Conservation (phyloP, 2,113 vertebrate species). For the Callorhinus ursinus region DNA sequence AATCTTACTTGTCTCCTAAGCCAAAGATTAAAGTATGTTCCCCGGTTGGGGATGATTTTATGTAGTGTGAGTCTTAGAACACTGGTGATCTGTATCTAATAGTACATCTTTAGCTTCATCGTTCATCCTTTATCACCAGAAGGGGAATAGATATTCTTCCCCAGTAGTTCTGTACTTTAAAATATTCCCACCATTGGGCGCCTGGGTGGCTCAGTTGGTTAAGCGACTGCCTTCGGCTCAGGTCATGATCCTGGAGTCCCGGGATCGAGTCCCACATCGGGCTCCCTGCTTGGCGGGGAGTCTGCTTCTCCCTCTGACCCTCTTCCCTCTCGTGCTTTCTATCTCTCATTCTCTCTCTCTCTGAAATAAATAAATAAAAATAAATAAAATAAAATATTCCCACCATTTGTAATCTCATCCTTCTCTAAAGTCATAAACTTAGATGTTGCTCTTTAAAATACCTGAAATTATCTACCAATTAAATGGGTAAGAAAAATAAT, state of each 20-base stretch:
- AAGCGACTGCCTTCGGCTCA: no score
- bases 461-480: not conserved
- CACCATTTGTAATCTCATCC: not conserved
- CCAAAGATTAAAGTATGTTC: not conserved
- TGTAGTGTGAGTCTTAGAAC: not conserved
- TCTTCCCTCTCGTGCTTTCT: no score
- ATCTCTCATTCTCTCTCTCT: no score
- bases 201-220: no score
- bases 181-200: not conserved
- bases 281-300: no score
- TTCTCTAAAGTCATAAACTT: not conserved
- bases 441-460: not conserved
- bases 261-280: no score
- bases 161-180: not conserved
- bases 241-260: no score
- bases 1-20: not conserved
- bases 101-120: not conserved
- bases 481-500: not conserved
- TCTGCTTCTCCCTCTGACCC: no score
- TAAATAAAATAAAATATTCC: not conserved
- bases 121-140: not conserved
- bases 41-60: not conserved
- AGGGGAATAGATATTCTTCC: not conserved
- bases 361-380: no score
- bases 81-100: not conserved